Evolutionary conservation across 2,797 vertebrate genomes (phyloP).

Genomic region (Hydrolagus colliei): DNA sequence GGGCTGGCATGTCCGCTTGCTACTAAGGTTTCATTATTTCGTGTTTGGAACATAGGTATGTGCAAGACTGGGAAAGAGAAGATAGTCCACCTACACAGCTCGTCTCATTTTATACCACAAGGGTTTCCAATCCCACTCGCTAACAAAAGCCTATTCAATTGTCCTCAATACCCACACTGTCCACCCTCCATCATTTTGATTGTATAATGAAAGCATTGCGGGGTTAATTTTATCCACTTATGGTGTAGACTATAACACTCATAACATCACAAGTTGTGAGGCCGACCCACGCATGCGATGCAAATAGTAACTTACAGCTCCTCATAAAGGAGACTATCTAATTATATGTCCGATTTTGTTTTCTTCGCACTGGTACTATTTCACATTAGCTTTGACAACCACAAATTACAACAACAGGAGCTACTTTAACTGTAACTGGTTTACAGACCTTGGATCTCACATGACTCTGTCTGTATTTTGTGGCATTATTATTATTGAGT

Average conservation of each 20-base stretch:
- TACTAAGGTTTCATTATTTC: no score
- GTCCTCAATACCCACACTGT: no score
- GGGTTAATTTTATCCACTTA: not conserved
- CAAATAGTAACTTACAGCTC: no score
- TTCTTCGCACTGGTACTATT: not conserved
- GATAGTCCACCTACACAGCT: not conserved
- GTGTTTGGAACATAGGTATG: no score
- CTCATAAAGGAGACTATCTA: not conserved
- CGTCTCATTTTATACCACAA: not conserved
- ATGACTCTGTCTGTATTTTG: not conserved
- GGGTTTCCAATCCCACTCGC: not conserved
- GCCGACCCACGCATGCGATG: not conserved
- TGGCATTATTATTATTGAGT: not conserved
- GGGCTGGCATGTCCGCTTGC: no score
- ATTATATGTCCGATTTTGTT: not conserved
- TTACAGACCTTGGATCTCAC: not conserved
- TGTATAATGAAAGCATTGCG: not conserved
- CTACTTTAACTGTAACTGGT: not conserved
- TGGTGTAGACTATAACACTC: not conserved
- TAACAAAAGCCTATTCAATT: not conserved
- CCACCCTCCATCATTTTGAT: not conserved
- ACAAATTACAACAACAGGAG: not conserved
- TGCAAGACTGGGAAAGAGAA: no score
- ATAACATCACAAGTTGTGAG: not conserved
- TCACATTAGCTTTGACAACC: not conserved